Percentiles rank a stretch among this genome's conserved stretches.
Conservation (phyloP, 2,888 invertebrate genomes). For the Nudaria mundana region DNA sequence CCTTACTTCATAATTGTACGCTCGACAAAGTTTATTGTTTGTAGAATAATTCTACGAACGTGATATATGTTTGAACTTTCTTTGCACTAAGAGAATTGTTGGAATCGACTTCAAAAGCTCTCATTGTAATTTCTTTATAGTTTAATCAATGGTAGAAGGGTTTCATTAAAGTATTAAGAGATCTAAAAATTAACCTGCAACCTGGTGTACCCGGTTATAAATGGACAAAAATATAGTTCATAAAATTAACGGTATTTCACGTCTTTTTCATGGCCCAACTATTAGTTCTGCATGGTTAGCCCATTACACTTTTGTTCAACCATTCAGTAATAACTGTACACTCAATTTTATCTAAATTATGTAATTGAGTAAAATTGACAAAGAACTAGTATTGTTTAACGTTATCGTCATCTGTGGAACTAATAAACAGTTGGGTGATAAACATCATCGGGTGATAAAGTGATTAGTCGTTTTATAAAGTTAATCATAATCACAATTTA, state of each 20-base stretch:
- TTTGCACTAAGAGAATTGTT: not conserved
- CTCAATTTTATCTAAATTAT: constrained; percentile 21
- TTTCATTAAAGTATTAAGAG: too few relatives aligned
- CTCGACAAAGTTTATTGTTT: too few relatives aligned
- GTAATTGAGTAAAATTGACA: constrained; percentile 28
- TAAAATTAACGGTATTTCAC: not conserved
- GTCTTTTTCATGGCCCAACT: constrained; percentile 11
- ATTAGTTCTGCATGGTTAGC: constrained; percentile 5
- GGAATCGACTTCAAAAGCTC: too few relatives aligned
- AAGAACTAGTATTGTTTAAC: constrained; percentile 11
- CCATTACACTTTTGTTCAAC: constrained; percentile 15
- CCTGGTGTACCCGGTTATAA: too few relatives aligned
- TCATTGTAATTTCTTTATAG: not conserved
- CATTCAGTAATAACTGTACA: constrained; percentile 16
- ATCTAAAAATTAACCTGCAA: too few relatives aligned
- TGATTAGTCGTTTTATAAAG: too few relatives aligned
- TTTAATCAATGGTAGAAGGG: too few relatives aligned
- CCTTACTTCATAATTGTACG: too few relatives aligned
- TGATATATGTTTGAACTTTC: constrained; percentile 3
- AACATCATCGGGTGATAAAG: too few relatives aligned
- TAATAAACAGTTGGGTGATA: constrained; percentile 32
- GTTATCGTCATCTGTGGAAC: constrained; percentile 30
- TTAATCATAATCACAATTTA: too few relatives aligned
- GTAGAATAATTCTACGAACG: not conserved
- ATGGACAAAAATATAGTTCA: too few relatives aligned